A percentile compares a stretch with the other conserved stretches of the same genome.
These are phyloP conservation scores for Coptodon bakossiorum DNA, from an alignment of 2,113 vertebrate species.

Conservation along the genomic window DNA sequence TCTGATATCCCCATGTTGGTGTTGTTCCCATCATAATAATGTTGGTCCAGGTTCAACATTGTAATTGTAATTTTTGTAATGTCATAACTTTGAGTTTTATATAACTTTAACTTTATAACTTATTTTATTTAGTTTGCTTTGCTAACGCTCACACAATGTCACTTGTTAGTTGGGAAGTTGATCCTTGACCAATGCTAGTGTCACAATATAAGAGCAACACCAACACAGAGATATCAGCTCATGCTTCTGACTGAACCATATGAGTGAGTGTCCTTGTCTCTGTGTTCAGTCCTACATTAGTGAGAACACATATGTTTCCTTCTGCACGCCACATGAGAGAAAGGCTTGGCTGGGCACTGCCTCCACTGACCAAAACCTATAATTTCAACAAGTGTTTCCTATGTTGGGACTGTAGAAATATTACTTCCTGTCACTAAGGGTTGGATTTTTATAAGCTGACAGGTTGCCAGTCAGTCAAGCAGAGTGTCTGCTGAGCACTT, in stretches of 20 bases:
- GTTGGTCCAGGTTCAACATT: neutral
- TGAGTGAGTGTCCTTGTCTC: neutral
- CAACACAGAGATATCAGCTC: neutral
- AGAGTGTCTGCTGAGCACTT: neutral
- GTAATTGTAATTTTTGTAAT: neutral
- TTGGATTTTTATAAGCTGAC: neutral
- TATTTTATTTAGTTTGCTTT: neutral
- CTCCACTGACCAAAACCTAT: neutral
- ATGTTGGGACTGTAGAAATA: neutral
- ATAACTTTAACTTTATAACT: too few relatives aligned
- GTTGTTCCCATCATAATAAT: neutral
- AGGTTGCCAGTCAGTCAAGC: neutral
- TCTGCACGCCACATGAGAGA: neutral
- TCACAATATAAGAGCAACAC: neutral
- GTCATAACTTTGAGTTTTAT: neutral
- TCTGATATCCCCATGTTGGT: neutral
- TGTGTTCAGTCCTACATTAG: neutral
- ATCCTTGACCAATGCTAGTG: neutral
- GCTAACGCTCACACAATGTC: too few relatives aligned
- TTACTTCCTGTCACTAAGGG: neutral
- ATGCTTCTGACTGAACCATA: neutral
- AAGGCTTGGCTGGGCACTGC: neutral
- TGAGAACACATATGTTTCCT: neutral
- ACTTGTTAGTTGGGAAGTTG: too few relatives aligned
- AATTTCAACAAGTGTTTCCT: neutral